Conservation (phyloP, 2,113 vertebrate species). For the Ellobius talpinus region DNA sequence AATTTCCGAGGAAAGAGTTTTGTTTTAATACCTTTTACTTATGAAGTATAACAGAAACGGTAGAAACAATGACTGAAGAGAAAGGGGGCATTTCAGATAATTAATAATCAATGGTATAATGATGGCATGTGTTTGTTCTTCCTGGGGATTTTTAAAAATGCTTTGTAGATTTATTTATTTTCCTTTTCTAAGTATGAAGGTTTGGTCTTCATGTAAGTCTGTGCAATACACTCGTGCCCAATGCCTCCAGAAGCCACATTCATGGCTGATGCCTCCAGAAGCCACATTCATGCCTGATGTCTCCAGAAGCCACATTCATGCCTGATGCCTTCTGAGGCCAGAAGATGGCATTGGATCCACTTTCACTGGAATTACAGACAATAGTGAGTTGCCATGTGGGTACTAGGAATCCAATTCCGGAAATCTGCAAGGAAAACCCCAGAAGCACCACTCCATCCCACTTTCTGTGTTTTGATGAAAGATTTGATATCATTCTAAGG, state of each 20-base stretch:
- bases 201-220: neutral
- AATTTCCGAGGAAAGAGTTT: neutral
- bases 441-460: neutral
- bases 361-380: too few relatives aligned
- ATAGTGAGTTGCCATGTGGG: neutral
- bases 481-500: neutral
- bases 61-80: neutral
- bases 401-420: neutral
- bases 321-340: neutral
- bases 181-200: neutral
- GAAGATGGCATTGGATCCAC: neutral
- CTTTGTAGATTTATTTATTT: neutral
- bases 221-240: neutral
- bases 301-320: too few relatives aligned
- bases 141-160: neutral
- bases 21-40: conserved; percentile 18
- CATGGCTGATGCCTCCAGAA: too few relatives aligned
- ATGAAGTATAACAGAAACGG: neutral
- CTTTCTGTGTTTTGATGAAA: neutral
- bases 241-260: neutral
- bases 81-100: neutral
- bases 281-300: neutral
- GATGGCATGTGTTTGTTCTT: neutral
- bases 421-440: neutral
- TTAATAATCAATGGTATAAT: neutral